phyloP scores from a whole-genome alignment of 37 sponge, comb jelly and placozoan species.

The Aphrocallistes beatrix region DNA sequence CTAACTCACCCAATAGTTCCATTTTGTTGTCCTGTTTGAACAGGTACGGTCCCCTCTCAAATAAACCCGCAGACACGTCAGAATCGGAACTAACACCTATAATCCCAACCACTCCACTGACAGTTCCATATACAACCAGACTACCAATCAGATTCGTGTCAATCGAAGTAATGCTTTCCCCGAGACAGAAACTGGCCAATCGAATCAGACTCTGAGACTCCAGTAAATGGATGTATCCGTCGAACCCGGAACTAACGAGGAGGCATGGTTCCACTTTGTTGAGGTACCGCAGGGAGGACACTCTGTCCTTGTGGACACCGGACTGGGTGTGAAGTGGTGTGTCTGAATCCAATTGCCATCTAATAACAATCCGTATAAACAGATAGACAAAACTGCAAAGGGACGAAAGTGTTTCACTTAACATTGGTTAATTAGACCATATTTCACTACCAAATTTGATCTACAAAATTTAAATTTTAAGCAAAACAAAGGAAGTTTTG shows the following conservation, averaged over 20 bases:
- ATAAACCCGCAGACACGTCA: background rate
- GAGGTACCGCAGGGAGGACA: background rate
- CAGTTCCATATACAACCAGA: background rate
- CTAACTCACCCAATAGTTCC: background rate
- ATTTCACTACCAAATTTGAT: no score
- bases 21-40: background rate
- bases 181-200: background rate
- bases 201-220: background rate
- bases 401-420: background rate
- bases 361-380: background rate
- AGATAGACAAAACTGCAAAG: background rate
- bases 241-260: background rate
- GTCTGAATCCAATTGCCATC: background rate
- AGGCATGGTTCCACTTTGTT: constrained; percentile 7
- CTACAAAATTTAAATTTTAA: no score
- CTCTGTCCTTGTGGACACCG: background rate
- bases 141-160: background rate
- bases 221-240: background rate
- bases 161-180: background rate
- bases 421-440: no score
- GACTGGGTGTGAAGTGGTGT: background rate
- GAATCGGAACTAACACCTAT: background rate
- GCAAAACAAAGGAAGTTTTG: no score
- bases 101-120: background rate
- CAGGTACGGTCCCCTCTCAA: background rate